phyloP scores from a whole-genome alignment of 2,797 vertebrate species.

The Gouania willdenowi region DNA sequence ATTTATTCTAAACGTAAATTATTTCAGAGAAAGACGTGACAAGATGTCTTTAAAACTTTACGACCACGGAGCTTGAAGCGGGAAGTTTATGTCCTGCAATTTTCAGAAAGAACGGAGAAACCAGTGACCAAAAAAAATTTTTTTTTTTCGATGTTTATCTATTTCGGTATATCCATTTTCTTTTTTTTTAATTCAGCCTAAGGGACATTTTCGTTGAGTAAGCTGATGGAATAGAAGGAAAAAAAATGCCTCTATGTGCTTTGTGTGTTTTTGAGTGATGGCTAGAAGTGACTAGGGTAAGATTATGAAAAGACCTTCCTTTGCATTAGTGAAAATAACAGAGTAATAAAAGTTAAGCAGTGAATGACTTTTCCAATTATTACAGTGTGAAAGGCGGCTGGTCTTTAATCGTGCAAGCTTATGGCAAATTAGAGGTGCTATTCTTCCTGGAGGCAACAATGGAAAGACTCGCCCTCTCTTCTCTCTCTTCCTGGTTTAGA shows the following conservation, averaged over 20 bases:
- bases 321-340: conserved; percentile 62
- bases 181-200: no score
- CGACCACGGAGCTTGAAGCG: not conserved
- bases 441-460: conserved; percentile 76
- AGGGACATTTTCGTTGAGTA: conserved; percentile 1
- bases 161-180: no score
- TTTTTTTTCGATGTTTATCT: no score
- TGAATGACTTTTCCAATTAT: conserved; percentile 86
- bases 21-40: not conserved
- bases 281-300: conserved; percentile 39
- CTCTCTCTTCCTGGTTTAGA: conserved; percentile 34
- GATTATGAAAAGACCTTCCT: conserved; percentile 56
- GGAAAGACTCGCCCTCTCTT: conserved; percentile 39
- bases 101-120: conserved; percentile 6
- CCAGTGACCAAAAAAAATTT: conserved; percentile 15
- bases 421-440: conserved; percentile 84
- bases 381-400: conserved; percentile 83
- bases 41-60: conserved; percentile 4
- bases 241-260: conserved; percentile 6
- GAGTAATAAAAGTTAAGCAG: conserved; percentile 71
- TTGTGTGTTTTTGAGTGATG: conserved; percentile 43
- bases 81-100: not conserved
- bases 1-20: conserved; percentile 1
- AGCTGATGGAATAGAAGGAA: conserved; percentile 29
- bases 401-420: conserved; percentile 85